Percentiles rank a stretch among this genome's conserved stretches.
Conservation (phyloP, 2,113 vertebrate genomes). For the Neofelis nebulosa region DNA sequence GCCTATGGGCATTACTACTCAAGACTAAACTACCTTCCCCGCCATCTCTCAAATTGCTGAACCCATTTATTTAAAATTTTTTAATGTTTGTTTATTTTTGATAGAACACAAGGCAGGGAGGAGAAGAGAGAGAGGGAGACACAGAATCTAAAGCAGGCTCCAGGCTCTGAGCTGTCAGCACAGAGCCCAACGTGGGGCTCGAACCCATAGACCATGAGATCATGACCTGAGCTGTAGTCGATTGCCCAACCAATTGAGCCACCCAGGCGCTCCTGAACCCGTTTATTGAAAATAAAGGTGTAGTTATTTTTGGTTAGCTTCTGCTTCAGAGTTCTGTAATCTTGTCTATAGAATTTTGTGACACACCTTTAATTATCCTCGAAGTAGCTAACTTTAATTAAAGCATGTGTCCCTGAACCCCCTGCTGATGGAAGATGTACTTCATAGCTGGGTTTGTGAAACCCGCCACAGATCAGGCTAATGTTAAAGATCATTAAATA, state of each 20-base stretch:
- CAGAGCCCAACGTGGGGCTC: no score
- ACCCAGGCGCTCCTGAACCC: no score
- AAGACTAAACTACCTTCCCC: not conserved
- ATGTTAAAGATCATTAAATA: not conserved
- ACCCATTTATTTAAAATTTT: not conserved
- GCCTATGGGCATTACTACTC: not conserved
- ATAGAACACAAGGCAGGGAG: no score
- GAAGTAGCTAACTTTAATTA: slow-evolving; percentile 49
- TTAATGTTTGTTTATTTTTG: no score
- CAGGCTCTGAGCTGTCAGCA: no score
- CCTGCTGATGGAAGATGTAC: not conserved
- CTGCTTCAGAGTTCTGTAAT: not conserved
- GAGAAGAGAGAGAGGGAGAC: no score
- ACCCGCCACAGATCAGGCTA: accelerated
- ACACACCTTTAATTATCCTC: slow-evolving; percentile 35
- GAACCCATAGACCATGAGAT: no score
- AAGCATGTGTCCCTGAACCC: not conserved
- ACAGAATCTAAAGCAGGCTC: no score
- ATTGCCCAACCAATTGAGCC: no score
- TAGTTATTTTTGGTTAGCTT: not conserved
- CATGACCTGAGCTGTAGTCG: no score
- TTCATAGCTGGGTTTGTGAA: not conserved
- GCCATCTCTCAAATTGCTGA: not conserved
- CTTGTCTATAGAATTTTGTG: not conserved
- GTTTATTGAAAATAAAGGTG: not conserved